phyloP scores from a whole-genome alignment of 2,888 invertebrate genomes.

The Aspidiotus rigidus region DNA sequence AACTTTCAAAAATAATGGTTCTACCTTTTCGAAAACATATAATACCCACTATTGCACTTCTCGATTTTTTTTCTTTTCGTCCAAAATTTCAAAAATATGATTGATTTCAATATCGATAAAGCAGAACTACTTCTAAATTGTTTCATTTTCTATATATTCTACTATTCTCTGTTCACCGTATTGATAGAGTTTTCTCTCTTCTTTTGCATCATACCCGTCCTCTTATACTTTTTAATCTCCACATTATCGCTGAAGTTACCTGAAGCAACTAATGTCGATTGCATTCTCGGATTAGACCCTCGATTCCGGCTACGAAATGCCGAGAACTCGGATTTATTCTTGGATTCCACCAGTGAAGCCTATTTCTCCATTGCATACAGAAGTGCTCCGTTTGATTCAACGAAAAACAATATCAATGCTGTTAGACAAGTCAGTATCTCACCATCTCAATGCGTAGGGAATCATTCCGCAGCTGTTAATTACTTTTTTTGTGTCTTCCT shows the following conservation, averaged over 20 bases:
- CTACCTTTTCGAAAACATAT: too few relatives aligned
- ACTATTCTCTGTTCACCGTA: not conserved
- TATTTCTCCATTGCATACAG: constrained; percentile 2
- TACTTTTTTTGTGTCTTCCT: not conserved
- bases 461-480: too few relatives aligned
- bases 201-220: not conserved
- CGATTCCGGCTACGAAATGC: not conserved
- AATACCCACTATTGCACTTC: too few relatives aligned
- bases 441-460: not conserved
- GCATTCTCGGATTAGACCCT: not conserved
- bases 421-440: not conserved
- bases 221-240: not conserved
- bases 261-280: not conserved
- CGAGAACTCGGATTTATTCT: not conserved
- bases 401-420: not conserved
- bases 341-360: not conserved
- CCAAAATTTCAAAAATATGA: too few relatives aligned
- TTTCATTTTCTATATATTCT: not conserved
- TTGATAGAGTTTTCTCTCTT: not conserved
- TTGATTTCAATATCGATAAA: too few relatives aligned
- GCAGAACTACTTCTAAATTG: not conserved
- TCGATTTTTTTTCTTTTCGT: too few relatives aligned
- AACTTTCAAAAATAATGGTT: too few relatives aligned
- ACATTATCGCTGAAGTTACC: not conserved
- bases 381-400: not conserved